phyloP scores from a whole-genome alignment of 2,888 invertebrate genomes.

The Megastigmus dorsalis region DNA sequence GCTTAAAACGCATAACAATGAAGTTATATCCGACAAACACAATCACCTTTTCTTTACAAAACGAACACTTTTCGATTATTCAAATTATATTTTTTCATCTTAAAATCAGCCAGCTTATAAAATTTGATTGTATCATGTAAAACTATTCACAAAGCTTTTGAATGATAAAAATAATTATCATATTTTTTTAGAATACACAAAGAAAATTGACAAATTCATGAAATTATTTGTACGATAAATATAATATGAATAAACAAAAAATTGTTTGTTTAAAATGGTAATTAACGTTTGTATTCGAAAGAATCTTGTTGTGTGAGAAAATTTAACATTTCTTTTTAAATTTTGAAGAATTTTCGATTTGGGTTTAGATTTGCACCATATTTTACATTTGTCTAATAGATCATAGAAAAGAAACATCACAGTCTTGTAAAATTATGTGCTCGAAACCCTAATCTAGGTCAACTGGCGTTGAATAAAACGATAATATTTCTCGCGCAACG shows the following conservation, averaged over 20 bases:
- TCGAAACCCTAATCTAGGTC: conserved; percentile 9
- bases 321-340: conserved; percentile 18
- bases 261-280: conserved; percentile 4
- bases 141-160: too few species aligned
- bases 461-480: not conserved
- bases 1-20: conserved; percentile 57
- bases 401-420: conserved; percentile 64
- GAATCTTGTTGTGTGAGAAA: conserved; percentile 35
- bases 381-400: conserved; percentile 52
- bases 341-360: conserved; percentile 13
- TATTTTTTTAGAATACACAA: too few species aligned
- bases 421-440: conserved; percentile 60
- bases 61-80: not conserved
- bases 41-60: conserved; percentile 2
- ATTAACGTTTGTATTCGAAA: conserved; percentile 26
- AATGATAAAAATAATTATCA: too few species aligned
- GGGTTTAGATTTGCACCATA: conserved; percentile 58
- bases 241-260: too few species aligned
- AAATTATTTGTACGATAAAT: too few species aligned
- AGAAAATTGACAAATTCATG: too few species aligned
- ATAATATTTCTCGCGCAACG: not conserved
- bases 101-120: too few species aligned
- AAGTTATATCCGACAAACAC: conserved; percentile 33
- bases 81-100: not conserved
- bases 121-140: too few species aligned